Base-by-base conservation (phyloP, 2,888 invertebrate genomes). In the Lordiphosa andalusiaca region DNA sequence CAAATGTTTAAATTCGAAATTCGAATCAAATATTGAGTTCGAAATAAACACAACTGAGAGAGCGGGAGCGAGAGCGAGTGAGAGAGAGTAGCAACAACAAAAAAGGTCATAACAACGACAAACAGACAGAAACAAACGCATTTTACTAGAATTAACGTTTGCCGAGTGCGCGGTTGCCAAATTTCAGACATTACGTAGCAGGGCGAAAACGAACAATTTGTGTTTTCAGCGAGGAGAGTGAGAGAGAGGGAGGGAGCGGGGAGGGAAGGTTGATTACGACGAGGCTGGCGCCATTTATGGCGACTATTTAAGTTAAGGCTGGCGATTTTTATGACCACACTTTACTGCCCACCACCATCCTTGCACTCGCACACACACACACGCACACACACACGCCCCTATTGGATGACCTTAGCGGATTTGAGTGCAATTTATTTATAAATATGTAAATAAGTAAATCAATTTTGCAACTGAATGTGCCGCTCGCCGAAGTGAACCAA, bases 21-120 rank as follows among this genome's bases (percentile, higher is more conserved):
- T 82, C 81, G 82, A 82, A 82, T 77, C 71, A 69, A 75, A 82
- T 77, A 81, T 77, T 69, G 68, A 74, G 78, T 78, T 81, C 80
- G 81, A 81, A 76, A 70, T 64, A 54, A 30, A 49, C 23, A 53
- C 44, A 6, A 44, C 30, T 6, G 23, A 25, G 23, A 25, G 25
- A 25, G 23, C 6, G 37, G n/a, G n/a, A 36, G 19, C 1, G 42
- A 21, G 19, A 21, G n/a, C n/a, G 38, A 30, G 66, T 66, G 59
- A 63, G 71, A 68, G 63, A 62, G 68, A 62, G 66, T 69, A 67
- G 67, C 60, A 65, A 71, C 64, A 71, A 16, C 59, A 67, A 74
- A 62, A 66, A 70, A 70, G 67, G 68, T 65, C 62, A 74, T 58
- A 67, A 69, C 66, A 69, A 57, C 55, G 44, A 69, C 63, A 50